A percentile compares a stretch with the other conserved stretches of the same genome.
Conservation (phyloP, 2,113 vertebrate species). For the Acanthochromis polyacanthus region DNA sequence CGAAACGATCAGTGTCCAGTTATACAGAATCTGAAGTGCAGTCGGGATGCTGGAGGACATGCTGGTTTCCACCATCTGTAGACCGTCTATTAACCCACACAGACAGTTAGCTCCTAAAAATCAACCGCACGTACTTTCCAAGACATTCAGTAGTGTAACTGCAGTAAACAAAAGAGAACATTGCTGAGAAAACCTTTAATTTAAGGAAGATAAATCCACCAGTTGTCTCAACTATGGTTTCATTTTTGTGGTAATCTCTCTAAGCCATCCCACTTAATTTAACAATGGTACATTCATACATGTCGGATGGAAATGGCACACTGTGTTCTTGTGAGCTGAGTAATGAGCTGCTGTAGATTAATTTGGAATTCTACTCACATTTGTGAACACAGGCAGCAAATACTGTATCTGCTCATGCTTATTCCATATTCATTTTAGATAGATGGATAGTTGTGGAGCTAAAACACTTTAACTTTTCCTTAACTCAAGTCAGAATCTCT, state of each 20-base stretch:
- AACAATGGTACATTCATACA: background rate
- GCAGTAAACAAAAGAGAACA: constrained; percentile 4
- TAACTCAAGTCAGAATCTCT: too few relatives aligned
- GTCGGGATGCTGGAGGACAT: background rate
- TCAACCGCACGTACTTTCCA: background rate
- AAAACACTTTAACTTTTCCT: too few relatives aligned
- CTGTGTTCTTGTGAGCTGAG: background rate
- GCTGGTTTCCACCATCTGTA: background rate
- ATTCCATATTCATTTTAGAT: too few relatives aligned
- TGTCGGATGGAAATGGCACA: background rate
- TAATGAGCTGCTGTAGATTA: too few relatives aligned
- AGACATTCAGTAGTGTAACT: constrained; percentile 9
- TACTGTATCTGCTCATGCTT: background rate
- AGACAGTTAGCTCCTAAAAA: background rate
- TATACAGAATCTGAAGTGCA: background rate
- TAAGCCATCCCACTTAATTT: constrained; percentile 2
- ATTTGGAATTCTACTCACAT: background rate
- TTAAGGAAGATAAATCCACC: background rate
- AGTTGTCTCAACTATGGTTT: background rate
- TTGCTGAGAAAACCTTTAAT: constrained; percentile 12
- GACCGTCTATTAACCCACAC: background rate
- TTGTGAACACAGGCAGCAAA: background rate
- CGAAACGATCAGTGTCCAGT: background rate
- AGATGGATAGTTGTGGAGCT: too few relatives aligned
- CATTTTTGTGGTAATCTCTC: background rate